Base-by-base conservation (phyloP, 2,113 vertebrate genomes). In the Bos indicus region DNA sequence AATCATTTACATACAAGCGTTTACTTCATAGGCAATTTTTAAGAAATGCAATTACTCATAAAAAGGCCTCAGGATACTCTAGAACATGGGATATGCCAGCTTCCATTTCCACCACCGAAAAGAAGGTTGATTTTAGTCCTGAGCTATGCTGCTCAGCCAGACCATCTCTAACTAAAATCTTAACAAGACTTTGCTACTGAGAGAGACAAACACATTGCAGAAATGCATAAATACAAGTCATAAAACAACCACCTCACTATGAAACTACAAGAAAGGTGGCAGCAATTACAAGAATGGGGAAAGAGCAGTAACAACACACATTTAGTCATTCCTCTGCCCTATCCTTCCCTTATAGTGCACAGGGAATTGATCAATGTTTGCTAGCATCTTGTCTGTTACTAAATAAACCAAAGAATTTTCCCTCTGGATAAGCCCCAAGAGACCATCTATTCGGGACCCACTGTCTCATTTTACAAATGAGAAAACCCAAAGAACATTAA, bases 21-120 rank as follows among this genome's bases (percentile, higher is more conserved):
- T 87, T 86, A 82, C 54, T 88, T 94, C 62, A 60, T 0, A 92
- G 33, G 28, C 43, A 93, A 94, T 85, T 95, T 94, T 98, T 59
- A 83, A 97, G 64, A 97, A 88, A 89, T 78, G 15, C 21, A 83
- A n/a, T 59, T 80, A 83, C 46, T 95, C 19, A n/a, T 26, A 87
- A 95, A 90, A 96, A 91, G 30, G 51, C 28, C 46, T 90, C 40
- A 90, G 46, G 25, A 82, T 7, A 88, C 40, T 89, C 15, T 81
- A 17, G 71, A 84, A 77, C 46, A 93, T 2, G 59, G 9, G 80
- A 40, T 8, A 14, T 48, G 71, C 26, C 56, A 95, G 28, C 36
- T 88, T 80, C 15, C 67, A 51, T 16, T 84, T 74, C 83, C 7
- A 62, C 51, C 11, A 52, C 25, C 11, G 1, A 57, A 57, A 14